Evolutionary conservation across 2,797 vertebrate species (phyloP).

Genomic region (Betta splendens): DNA sequence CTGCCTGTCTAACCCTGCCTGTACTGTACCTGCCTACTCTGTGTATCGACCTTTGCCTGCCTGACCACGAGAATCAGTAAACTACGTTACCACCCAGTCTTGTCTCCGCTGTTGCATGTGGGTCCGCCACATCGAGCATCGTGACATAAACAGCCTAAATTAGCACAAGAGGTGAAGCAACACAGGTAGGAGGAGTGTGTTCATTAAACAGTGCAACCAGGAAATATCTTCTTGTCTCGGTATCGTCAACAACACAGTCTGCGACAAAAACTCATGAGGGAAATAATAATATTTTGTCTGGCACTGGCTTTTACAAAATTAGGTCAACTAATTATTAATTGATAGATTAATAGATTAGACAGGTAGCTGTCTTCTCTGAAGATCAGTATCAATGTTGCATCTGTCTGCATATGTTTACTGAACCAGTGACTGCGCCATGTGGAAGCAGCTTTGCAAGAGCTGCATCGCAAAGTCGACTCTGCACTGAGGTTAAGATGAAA

Average conservation of each 20-base stretch:
- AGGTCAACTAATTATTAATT: too few species aligned
- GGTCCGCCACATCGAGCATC: too few species aligned
- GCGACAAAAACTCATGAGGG: neutral
- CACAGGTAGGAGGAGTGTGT: neutral
- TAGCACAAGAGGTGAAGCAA: too few species aligned
- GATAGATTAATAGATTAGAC: too few species aligned
- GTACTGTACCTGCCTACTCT: too few species aligned
- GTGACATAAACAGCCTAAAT: too few species aligned
- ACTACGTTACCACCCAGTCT: too few species aligned
- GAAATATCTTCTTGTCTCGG: neutral
- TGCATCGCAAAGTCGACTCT: neutral
- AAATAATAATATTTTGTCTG: neutral
- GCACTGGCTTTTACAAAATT: too few species aligned
- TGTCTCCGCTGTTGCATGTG: too few species aligned
- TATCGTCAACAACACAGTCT: neutral
- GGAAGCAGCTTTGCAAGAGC: constrained; percentile 40
- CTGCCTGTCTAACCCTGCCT: too few species aligned
- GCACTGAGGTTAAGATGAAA: neutral
- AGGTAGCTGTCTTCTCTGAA: neutral
- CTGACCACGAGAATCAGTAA: too few species aligned
- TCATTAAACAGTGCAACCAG: neutral
- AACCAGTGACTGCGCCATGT: constrained; percentile 26
- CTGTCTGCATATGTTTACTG: constrained; percentile 35
- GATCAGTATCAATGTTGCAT: constrained; percentile 19
- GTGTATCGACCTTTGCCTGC: too few species aligned